Evolutionary conservation across 2,797 vertebrate species (phyloP), one percentile per base, ranked within the genome.

Genomic region (Melanotaenia pygmaea): DNA sequence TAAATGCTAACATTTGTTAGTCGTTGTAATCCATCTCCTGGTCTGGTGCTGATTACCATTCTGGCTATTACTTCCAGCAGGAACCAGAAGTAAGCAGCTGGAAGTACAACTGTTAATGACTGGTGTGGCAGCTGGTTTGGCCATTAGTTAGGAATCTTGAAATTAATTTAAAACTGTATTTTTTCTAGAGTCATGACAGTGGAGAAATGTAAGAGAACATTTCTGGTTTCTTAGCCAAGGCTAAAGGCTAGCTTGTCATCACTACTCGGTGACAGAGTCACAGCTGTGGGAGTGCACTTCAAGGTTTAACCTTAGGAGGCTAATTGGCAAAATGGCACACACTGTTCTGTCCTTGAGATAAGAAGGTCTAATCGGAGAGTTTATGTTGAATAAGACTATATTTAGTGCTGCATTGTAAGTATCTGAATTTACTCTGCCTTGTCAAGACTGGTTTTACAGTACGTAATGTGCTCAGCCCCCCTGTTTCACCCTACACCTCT

Each of bases 271-370:
- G 91, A 92, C 89, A 89, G 80, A 87, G 78, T 87, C 82, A 86
- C 92, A 94, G 93, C 93, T 94, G 93, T 84, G 89, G 84, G 86
- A 85, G 81, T 76, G 83, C 74, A 77, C 93, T 92, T 95, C 92
- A 94, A 93, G 92, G 91, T 89, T 88, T 86, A 87, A 85, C 62
- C 85, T 79, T 78, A 82, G 77, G 81, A 47, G 75, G 89, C 79
- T 89, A 90, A 91, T 89, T 92, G 91, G 79, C 63, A 80, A 90
- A 92, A 86, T 72, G 83, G 87, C 85, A 91, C 92, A 81, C 81
- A 72, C 70, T 71, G 87, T 93, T 82, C 92, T 77, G 88, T 91
- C 94, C 94, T 95, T 94, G 92, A 93, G 91, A 93, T 92, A 90
- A 89, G 79, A 82, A 79, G 70, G 82, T 89, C 82, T 90, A 90